Conservation (phyloP, 2,888 invertebrate species). For the Patella ulyssiponensis region DNA sequence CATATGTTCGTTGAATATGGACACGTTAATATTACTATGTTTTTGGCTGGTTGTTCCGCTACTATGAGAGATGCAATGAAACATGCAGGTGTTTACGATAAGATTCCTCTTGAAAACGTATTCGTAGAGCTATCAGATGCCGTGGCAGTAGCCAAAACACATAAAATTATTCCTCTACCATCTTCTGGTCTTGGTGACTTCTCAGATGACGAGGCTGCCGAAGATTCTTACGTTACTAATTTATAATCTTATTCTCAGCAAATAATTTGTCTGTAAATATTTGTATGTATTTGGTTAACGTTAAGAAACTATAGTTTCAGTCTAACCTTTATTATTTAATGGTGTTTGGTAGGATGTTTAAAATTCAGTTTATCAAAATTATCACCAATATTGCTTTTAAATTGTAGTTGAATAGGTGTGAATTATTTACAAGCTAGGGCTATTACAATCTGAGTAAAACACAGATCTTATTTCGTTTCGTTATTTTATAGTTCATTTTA, state of each 20-base stretch:
- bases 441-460: too few relatives aligned
- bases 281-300: too few relatives aligned
- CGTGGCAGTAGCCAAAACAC: slow-evolving; percentile 54
- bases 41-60: slow-evolving; percentile 52
- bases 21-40: slow-evolving; percentile 61
- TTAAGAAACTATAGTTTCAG: too few relatives aligned
- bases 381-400: too few relatives aligned
- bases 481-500: too few relatives aligned
- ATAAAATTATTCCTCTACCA: slow-evolving; percentile 47
- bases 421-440: too few relatives aligned
- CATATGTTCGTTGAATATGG: slow-evolving; percentile 60
- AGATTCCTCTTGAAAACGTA: slow-evolving; percentile 53
- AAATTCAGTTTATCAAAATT: too few relatives aligned
- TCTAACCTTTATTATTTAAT: too few relatives aligned
- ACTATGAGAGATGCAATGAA: slow-evolving; percentile 56
- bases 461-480: too few relatives aligned
- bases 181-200: slow-evolving; percentile 53
- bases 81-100: slow-evolving; percentile 56
- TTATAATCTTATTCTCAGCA: slow-evolving; percentile 31
- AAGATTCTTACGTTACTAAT: slow-evolving; percentile 59
- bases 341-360: too few relatives aligned
- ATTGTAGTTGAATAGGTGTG: too few relatives aligned
- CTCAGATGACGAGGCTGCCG: slow-evolving; percentile 59
- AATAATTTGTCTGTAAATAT: not conserved
- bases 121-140: slow-evolving; percentile 59